Evolutionary conservation across 2,113 vertebrate species (phyloP).

Genomic region (Oryzias woworae): DNA sequence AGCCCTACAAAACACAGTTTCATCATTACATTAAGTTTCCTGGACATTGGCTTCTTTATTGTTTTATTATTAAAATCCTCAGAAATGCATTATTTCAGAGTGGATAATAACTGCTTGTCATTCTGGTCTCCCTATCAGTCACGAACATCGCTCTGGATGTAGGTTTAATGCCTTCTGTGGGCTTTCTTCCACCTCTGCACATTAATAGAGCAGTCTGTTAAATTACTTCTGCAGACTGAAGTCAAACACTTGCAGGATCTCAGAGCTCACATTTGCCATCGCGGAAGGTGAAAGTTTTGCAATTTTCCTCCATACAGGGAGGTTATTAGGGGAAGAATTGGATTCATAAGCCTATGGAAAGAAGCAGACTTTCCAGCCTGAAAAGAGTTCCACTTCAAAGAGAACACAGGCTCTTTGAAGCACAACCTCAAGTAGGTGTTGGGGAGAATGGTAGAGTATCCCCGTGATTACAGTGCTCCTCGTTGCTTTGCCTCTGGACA

Average conservation of each 20-base stretch:
- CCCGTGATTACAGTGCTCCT: slow-evolving; percentile 51
- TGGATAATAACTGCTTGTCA: slow-evolving; percentile 52
- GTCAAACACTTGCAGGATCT: slow-evolving; percentile 56
- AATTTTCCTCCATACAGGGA: slow-evolving; percentile 38
- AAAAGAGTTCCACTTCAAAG: slow-evolving; percentile 63
- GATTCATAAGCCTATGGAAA: slow-evolving; percentile 70
- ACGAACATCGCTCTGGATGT: slow-evolving; percentile 37
- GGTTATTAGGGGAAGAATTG: slow-evolving; percentile 70
- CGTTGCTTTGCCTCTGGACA: slow-evolving; percentile 50
- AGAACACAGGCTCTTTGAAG: slow-evolving; percentile 63
- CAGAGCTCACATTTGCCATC: slow-evolving; percentile 25
- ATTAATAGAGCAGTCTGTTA: slow-evolving; percentile 31
- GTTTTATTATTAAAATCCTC: slow-evolving; percentile 49
- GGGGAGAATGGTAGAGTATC: slow-evolving; percentile 22
- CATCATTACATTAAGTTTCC: slow-evolving; percentile 59
- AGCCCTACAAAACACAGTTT: slow-evolving; percentile 51
- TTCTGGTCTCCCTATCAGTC: slow-evolving; percentile 24
- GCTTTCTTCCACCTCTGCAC: slow-evolving; percentile 48
- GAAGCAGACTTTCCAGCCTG: slow-evolving; percentile 45
- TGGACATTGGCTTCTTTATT: slow-evolving; percentile 55
- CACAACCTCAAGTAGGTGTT: slow-evolving; percentile 39
- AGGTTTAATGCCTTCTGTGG: slow-evolving; percentile 61
- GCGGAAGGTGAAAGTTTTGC: slow-evolving; percentile 36
- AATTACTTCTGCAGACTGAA: slow-evolving; percentile 41
- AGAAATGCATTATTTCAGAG: slow-evolving; percentile 54